Evolutionary conservation across 2,797 vertebrate genomes (phyloP), one percentile per base, ranked within the genome.

Genomic region (Perdix hodgsoniae): DNA sequence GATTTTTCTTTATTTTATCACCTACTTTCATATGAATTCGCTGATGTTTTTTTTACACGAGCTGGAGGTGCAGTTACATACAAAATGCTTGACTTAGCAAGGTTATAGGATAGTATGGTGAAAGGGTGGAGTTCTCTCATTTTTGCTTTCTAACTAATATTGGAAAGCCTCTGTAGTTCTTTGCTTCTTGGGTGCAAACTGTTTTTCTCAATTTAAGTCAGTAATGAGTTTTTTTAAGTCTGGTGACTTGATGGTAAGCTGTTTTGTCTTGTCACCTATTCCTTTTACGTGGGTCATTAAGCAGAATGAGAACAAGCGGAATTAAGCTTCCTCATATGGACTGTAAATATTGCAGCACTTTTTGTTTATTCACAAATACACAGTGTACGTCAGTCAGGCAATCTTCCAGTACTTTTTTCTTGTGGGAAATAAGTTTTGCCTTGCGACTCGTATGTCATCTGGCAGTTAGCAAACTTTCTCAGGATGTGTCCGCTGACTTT

Each of bases 181-280:
- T 86, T 90, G 1, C 82, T 86, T 86, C 45, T 44, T 71, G 54
- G n/a, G 24, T 78, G 31, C 86, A 63, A 42, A 61, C 45, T 44
- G n/a, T 31, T 27, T 78, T 95, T 52, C 50, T 57, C 44, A 82
- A 47, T 61, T 13, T 77, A 64, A 90, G 88, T 93, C 40, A 13
- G 33, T 76, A 91, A 77, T 40, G 74, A 83, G 81, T 29, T n/a
- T 87, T 93, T 87, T 74, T 42, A 90, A 88, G 76, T 59, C 56
- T 91, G 85, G 67, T 56, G 79, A 81, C 60, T 60, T 40, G 17
- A 66, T 92, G n/a, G 35, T 59, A 44, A 82, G 56, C 63, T 64
- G 35, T 40, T 45, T 82, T 90, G 88, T 90, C 83, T 88, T 17
- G 35, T 83, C 52, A 90, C 57, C 10, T 83, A 29, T 56, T 31